A percentile compares a stretch with the other conserved stretches of the same genome.
phyloP scores from a whole-genome alignment of 2,888 invertebrate genomes.

The Ptychoptera albimana region DNA sequence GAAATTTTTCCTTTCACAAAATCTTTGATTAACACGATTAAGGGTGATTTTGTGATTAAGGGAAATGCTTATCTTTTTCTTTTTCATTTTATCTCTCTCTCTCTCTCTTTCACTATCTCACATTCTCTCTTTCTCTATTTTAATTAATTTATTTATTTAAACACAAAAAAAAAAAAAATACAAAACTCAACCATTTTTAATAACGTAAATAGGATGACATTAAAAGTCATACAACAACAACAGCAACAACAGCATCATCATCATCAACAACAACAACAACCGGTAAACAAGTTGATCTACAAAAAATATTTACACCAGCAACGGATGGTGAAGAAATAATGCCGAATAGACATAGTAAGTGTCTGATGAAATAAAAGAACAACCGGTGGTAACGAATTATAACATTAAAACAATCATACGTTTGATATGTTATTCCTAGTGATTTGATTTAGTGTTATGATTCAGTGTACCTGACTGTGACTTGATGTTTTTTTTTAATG shows the following conservation, averaged over 20 bases:
- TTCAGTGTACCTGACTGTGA: no score
- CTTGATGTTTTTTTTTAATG: no score
- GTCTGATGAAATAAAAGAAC: slow-evolving; percentile 4
- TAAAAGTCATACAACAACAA: neutral
- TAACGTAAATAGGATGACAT: neutral
- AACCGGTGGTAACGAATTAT: neutral
- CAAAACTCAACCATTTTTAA: neutral
- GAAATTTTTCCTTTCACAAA: no score
- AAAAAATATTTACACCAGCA: slow-evolving; percentile 81
- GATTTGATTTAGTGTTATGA: no score
- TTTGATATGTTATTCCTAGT: no score
- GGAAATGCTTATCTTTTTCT: no score
- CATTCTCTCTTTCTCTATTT: neutral
- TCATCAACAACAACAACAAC: slow-evolving; percentile 26
- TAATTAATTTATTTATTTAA: no score
- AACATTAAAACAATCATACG: neutral
- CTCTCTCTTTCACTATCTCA: neutral
- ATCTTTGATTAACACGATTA: no score
- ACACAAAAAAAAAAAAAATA: neutral
- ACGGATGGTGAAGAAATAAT: slow-evolving; percentile 61
- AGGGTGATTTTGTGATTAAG: no score
- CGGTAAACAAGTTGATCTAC: slow-evolving; percentile 51
- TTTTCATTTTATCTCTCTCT: no score
- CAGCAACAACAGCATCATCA: slow-evolving; percentile 12
- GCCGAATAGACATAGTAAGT: slow-evolving; percentile 54